Evolutionary conservation across 2,113 vertebrate species (phyloP), one percentile per base, ranked within the genome.

Genomic region (Nesogale talazaci): DNA sequence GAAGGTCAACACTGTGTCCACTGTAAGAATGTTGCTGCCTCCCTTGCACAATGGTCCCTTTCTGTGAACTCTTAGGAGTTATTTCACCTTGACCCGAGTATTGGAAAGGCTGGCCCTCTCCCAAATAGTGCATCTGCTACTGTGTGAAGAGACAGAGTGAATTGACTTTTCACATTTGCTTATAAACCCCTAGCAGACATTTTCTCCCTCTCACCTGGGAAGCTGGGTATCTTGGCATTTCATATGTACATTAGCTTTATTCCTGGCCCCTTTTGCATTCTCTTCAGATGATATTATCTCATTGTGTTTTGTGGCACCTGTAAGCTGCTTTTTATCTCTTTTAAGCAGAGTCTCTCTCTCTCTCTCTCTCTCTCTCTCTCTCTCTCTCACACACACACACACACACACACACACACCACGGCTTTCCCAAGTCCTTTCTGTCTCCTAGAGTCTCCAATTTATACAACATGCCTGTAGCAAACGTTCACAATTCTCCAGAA

Each of bases 21-120:
- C 56, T 46, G 20, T 29, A 36, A 94, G 91, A 82, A 82, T 46
- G 40, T 38, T 83, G 83, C 29, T 77, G 80, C 69, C 80, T 72
- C 34, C 2, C 10, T 74, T 34, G 61, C 42, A 81, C 67, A 81
- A 40, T 78, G 40, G 75, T 14, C 77, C 74, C 38, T 93, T 90
- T 83, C 31, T 56, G 31, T 46, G 10, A 15, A n/a, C 61, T 86
- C 36, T 76, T 52, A 16, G 23, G 36, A 87, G 23, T 17, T 46
- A 5, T 29, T 88, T 88, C 67, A 15, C 25, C 46, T 90, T 59
- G 69, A 74, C 56, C 22, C 38, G 57, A 25, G 29, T 46, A 34
- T 1, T 34, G 16, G 16, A 74, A 34, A 59, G 23, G 23, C 72
- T 81, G 31, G 56, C 46, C 57, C 38, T 88, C 82, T 89, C 70